Evolutionary conservation across 2,797 vertebrate genomes (phyloP).

Genomic region (Allobates femoralis): DNA sequence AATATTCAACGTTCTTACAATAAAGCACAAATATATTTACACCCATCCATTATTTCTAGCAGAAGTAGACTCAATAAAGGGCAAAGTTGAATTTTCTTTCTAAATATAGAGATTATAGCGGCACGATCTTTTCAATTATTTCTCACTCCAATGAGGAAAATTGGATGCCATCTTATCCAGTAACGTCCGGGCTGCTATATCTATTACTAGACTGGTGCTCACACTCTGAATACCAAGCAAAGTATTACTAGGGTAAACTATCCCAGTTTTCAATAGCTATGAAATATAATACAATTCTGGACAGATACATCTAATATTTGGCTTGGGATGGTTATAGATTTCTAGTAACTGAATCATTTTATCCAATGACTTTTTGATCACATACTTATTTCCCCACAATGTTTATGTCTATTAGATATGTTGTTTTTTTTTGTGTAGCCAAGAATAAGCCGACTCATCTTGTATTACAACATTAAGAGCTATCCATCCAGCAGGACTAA

Average conservation of each 20-base stretch:
- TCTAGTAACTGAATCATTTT: neutral
- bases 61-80: too few species aligned
- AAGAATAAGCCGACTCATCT: constrained; percentile 22
- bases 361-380: neutral
- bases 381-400: neutral
- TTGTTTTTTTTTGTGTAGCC: neutral
- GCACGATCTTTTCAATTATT: too few species aligned
- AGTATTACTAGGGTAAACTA: neutral
- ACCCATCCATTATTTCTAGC: too few species aligned
- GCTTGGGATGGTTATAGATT: neutral
- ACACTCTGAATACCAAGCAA: neutral
- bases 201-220: neutral
- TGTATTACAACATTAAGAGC: constrained; percentile 21
- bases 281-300: neutral
- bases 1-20: too few species aligned
- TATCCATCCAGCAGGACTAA: constrained; percentile 38
- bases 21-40: too few species aligned
- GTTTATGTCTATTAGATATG: constrained; percentile 9
- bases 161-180: too few species aligned
- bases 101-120: too few species aligned
- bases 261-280: neutral
- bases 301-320: neutral
- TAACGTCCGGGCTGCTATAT: neutral
- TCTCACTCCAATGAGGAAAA: too few species aligned
- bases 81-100: too few species aligned